These are phyloP conservation scores for Vultur gryphus DNA, from an alignment of 2,797 vertebrate genomes.

Conservation along the genomic window DNA sequence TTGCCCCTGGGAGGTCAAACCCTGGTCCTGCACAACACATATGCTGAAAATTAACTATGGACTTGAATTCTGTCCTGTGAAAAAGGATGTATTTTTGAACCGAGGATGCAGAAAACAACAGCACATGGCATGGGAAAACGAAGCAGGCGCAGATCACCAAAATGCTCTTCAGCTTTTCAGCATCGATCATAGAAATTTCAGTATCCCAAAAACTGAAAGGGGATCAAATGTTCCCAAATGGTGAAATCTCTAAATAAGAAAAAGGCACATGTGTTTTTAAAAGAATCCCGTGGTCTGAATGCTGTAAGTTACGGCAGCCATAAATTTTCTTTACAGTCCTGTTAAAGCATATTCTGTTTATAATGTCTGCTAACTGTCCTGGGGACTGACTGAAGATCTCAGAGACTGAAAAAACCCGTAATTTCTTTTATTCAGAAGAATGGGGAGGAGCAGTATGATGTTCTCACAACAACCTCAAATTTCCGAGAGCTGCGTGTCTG, in stretches of 20 bases:
- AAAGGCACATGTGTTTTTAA: background rate
- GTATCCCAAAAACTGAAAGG: background rate
- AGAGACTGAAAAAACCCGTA: accelerated
- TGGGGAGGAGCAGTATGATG: background rate
- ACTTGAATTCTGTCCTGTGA: background rate
- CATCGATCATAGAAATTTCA: background rate
- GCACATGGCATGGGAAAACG: background rate
- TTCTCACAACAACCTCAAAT: background rate
- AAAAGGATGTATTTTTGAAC: background rate
- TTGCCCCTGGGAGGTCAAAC: background rate
- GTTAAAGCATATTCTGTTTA: slow-evolving; percentile 1
- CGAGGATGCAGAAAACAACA: background rate
- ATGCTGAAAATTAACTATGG: background rate
- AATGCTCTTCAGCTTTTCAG: background rate
- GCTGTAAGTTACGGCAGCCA: background rate
- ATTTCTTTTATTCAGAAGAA: background rate
- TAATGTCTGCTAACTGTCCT: background rate
- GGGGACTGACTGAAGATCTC: background rate
- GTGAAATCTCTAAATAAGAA: background rate
- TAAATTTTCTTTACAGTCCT: slow-evolving; percentile 6
- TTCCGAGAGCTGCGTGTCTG: background rate
- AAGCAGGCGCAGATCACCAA: background rate
- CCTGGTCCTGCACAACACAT: background rate
- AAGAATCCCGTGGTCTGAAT: background rate
- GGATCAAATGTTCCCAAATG: background rate